Evolutionary conservation across 2,888 invertebrate genomes (phyloP), one percentile per base, ranked within the genome.

Genomic region (Esperia sulphurella): DNA sequence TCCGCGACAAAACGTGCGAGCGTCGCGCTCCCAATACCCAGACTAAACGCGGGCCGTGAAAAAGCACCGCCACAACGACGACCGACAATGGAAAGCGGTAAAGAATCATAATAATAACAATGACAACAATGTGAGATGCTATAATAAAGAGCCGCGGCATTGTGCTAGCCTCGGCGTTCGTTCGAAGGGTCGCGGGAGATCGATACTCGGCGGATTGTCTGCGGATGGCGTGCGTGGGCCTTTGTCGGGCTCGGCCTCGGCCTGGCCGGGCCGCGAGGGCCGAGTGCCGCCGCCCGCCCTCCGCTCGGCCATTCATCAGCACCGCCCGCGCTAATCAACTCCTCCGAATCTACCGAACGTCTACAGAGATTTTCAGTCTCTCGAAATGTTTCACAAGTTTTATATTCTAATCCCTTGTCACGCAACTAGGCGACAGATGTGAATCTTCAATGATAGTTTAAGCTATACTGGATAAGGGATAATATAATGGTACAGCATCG

Each of bases 91-190:
- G 87, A 89, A 89, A 89, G 89, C 89, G 88, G 88, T 84, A 87
- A 89, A 89, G 89, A 89, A 88, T 89, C 89, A 89, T 89, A 89
- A 89, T 88, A 89, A 89, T 89, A 89, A 89, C 89, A 89, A 89
- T 89, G 88, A 89, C 89, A 89, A 89, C 89, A 89, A 89, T 89
- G 88, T 89, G 88, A 88, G 89, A 89, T 89, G 88, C 83, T 88
- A 89, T 89, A 89, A 89, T 89, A 89, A 89, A 88, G 88, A 88
- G 86, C 83, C 75, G 77, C 83, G 86, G 84, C 83, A 87, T 88
- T 89, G 88, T 88, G 87, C 83, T 77, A 75, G 84, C 83, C 83
- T 79, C 86, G 84, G 79, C 83, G 85, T 71, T 81, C 76, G 79
- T 79, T 83, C 84, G 86, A 84, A 87, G 88, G 88, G 87, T 87